Evolutionary conservation across 2,888 invertebrate genomes (phyloP), one percentile per base, ranked within the genome.

Genomic region (Lacanobia oleracea): DNA sequence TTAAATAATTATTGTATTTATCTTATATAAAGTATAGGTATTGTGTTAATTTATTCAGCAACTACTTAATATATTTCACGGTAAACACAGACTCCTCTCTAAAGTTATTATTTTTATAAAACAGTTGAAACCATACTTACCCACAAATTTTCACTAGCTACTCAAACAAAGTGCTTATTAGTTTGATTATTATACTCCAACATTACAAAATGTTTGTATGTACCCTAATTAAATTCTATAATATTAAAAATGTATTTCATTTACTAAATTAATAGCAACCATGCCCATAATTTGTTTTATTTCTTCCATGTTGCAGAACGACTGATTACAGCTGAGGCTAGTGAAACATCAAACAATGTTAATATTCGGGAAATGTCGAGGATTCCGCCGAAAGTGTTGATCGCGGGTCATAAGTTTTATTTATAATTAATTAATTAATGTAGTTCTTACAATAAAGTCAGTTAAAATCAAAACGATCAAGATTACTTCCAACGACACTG

Each of bases 151-250:
- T 93, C 93, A 94, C 94, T 93, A 92, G 95, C 93, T 93, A 93
- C 91, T 93, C 91, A 87, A 91, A 92, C 85, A 91, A 91, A 94
- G 92, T 95, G 95, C 95, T 95, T 95, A 93, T 94, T 95, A 95
- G 94, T 95, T 95, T 93, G 92, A 92, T 94, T 93, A 95, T 93
- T 95, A 94, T 95, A 94, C 93, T 95, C 93, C 94, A 93, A 93
- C 94, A 94, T 94, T 95, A 95, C 94, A 94, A 94, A 94, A 93
- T 94, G 94, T 95, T 96, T 96, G 95, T 96, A 95, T 95, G 94
- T 95, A 96, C 94, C 94, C 93, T 95, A 94, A 95, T 95, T 95
- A 95, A 96, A 96, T 95, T 95, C 93, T 95, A 95, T 95, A 92
- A 95, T 93, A 95, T 94, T 93, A 91, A 27, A 88, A 87, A 85